Base-by-base conservation (phyloP, 2,113 vertebrate species). In the Trematomus loennbergii region DNA sequence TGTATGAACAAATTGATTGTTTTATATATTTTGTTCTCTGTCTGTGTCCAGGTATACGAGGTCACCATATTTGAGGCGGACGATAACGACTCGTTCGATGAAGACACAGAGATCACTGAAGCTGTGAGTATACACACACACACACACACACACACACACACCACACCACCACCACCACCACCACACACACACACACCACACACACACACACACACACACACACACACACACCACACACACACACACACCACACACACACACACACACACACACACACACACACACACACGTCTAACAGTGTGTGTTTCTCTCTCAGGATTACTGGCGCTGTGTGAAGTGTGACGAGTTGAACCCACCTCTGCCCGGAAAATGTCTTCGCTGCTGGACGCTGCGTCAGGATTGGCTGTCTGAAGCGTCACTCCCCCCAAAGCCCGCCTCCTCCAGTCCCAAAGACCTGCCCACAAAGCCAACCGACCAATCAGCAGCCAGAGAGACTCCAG, bases 91-190 rank as follows among this genome's bases (percentile, higher is more conserved):
- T 98, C 97, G 1, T 99, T 97, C 89, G 97, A 98, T 75, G 97
- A 96, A 87, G 98, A 99, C 92, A 97, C 98, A 10, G 98, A 99
- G 93, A 99, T 99, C 91, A 97, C 97, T 55, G 91, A 97, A 91
- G 98, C 97, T 85, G 98, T 99, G 93, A 96, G 97, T 97, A 3
- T 12, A 40, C 36, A 40, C 36, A 40, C 36, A 40, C 36, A 40
- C 36, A 40, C 36, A 40, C 36, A 40, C 36, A 40, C 36, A 40
- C 36, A 40, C 36, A 36, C 36, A 36, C 36, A n/a, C n/a, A n/a
- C n/a, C n/a, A n/a, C n/a, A n/a, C n/a, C n/a, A n/a, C n/a, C n/a
- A n/a, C n/a, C n/a, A n/a, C n/a, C n/a, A n/a, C n/a, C n/a, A n/a
- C n/a, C n/a, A n/a, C n/a, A n/a, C n/a, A n/a, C n/a, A n/a, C n/a